phyloP scores from a whole-genome alignment of 2,888 invertebrate species.

The Panzeria rudis region DNA sequence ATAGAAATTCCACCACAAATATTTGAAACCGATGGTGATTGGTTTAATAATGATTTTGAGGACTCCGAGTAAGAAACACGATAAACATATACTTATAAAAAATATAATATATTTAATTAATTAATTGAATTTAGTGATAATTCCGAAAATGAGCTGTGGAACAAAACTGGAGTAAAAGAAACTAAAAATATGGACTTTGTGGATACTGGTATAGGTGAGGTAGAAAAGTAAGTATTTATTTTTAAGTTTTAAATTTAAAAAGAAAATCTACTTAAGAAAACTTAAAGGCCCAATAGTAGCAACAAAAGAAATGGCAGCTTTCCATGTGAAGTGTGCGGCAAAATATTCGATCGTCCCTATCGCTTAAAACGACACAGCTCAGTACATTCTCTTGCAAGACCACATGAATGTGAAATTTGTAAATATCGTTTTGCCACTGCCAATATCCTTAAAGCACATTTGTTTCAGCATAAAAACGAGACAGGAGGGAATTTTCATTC shows the following conservation, averaged over 20 bases:
- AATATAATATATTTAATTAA: not conserved
- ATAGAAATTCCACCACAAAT: slow-evolving; percentile 54
- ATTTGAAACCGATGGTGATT: slow-evolving; percentile 33
- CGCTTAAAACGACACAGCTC: slow-evolving; percentile 80
- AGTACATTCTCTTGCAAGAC: slow-evolving; percentile 76
- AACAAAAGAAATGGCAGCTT: slow-evolving; percentile 72
- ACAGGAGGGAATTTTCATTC: slow-evolving; percentile 22
- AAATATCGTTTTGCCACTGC: slow-evolving; percentile 72
- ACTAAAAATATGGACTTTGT: slow-evolving; percentile 61
- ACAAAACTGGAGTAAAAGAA: slow-evolving; percentile 33
- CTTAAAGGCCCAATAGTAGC: slow-evolving; percentile 71
- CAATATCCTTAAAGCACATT: slow-evolving; percentile 77
- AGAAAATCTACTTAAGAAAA: not conserved
- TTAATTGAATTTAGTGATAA: slow-evolving; percentile 18
- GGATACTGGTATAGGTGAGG: slow-evolving; percentile 62
- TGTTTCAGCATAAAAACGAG: slow-evolving; percentile 56
- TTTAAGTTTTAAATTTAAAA: not conserved
- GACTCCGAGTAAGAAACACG: slow-evolving; percentile 60
- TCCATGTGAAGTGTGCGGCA: slow-evolving; percentile 84
- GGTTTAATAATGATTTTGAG: slow-evolving; percentile 56
- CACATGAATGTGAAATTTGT: slow-evolving; percentile 78
- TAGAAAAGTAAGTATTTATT: slow-evolving; percentile 60
- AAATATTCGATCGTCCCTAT: slow-evolving; percentile 84
- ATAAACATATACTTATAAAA: not conserved
- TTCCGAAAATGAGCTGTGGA: slow-evolving; percentile 25